Percentiles rank a stretch among this genome's conserved stretches.
These are phyloP conservation scores for Mylabris sibirica DNA, from an alignment of 2,888 invertebrate genomes.

Conservation along the genomic window DNA sequence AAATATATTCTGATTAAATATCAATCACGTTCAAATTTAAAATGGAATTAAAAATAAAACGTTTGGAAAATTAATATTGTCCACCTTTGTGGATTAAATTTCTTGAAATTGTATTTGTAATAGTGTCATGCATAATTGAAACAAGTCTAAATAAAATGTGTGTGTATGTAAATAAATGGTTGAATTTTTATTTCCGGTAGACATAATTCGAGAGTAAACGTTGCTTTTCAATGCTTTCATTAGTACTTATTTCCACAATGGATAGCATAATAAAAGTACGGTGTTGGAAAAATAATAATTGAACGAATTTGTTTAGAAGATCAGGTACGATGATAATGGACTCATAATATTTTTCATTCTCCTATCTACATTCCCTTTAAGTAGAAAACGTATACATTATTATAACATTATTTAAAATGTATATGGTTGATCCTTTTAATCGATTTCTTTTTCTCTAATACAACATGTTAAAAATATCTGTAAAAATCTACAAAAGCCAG, in stretches of 20 bases:
- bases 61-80: neutral
- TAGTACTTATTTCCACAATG: neutral
- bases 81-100: neutral
- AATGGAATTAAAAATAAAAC: neutral
- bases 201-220: neutral
- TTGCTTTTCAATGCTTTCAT: conserved; percentile 2
- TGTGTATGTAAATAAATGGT: neutral
- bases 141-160: too few relatives aligned
- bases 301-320: neutral
- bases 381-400: neutral
- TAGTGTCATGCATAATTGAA: too few relatives aligned
- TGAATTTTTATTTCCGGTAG: neutral
- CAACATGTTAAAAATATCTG: neutral
- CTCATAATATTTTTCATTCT: neutral
- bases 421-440: too few relatives aligned
- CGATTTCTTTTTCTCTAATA: neutral
- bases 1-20: neutral
- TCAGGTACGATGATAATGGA: neutral
- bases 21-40: neutral
- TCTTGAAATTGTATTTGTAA: neutral
- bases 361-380: neutral
- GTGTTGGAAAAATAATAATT: neutral
- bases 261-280: neutral
- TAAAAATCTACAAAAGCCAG: neutral
- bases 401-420: too few relatives aligned